Evolutionary conservation across 2,888 invertebrate species (phyloP).

Genomic region (Physocephala rufipes): DNA sequence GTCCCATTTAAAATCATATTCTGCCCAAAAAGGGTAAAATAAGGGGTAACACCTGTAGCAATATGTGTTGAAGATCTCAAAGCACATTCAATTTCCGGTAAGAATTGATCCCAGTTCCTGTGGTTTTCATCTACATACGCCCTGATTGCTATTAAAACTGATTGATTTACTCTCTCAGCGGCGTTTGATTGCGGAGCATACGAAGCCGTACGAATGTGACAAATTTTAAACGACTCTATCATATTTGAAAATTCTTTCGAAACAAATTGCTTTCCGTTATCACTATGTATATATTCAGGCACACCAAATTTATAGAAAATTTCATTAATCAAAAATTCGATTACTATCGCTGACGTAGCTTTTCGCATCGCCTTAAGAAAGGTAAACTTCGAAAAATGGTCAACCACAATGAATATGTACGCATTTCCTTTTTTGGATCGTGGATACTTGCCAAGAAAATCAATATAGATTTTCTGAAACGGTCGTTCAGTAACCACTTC

Average conservation of each 20-base stretch:
- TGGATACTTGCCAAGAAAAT: constrained; percentile 6
- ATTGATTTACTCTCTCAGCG: too few relatives aligned
- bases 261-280: constrained; percentile 1
- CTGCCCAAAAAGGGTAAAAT: too few relatives aligned
- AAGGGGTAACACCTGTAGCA: too few relatives aligned
- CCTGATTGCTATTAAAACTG: too few relatives aligned
- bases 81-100: too few relatives aligned
- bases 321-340: not conserved
- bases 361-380: not conserved
- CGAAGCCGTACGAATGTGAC: not conserved
- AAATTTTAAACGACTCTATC: not conserved
- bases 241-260: not conserved
- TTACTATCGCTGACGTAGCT: not conserved
- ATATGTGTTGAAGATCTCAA: too few relatives aligned
- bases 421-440: not conserved
- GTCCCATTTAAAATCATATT: too few relatives aligned
- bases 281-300: not conserved
- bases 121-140: too few relatives aligned
- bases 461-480: not conserved
- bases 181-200: too few relatives aligned
- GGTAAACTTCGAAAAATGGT: constrained; percentile 1
- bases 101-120: too few relatives aligned
- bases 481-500: not conserved
- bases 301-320: constrained; percentile 6
- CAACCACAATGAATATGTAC: not conserved